A percentile compares a stretch with the other conserved stretches of the same genome.
These are phyloP conservation scores for Lycocerus yunnanus DNA, from an alignment of 2,888 invertebrate genomes.

Conservation along the genomic window DNA sequence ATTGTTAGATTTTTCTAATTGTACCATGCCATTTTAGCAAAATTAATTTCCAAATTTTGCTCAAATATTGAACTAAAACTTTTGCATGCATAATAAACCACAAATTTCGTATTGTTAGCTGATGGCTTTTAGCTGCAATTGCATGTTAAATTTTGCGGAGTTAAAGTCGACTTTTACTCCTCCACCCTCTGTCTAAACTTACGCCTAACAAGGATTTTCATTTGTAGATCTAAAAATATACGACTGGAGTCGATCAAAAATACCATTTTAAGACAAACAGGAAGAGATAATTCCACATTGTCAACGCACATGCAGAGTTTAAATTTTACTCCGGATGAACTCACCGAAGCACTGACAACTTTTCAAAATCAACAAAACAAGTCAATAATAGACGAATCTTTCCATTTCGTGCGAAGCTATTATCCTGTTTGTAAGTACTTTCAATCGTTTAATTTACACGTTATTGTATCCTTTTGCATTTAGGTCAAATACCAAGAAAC, in stretches of 20 bases:
- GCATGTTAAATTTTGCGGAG: not conserved
- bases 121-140: not conserved
- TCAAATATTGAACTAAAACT: not conserved
- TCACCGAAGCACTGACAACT: not conserved
- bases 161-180: not conserved
- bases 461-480: not conserved
- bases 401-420: constrained; percentile 42
- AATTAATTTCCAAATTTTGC: not conserved
- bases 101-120: not conserved
- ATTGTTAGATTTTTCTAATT: not conserved
- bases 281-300: constrained; percentile 18
- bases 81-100: not conserved
- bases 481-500: constrained; percentile 62
- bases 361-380: not conserved
- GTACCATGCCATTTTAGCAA: not conserved
- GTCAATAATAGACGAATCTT: not conserved
- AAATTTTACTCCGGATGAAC: not conserved
- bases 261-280: constrained; percentile 25
- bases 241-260: constrained; percentile 27
- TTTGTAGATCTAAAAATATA: constrained; percentile 16
- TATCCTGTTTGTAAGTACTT: constrained; percentile 52
- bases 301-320: not conserved
- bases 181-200: not conserved
- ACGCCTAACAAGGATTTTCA: not conserved
- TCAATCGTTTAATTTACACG: not conserved